Conservation (phyloP, 2,797 vertebrate genomes). For the Chrysocyon brachyurus region DNA sequence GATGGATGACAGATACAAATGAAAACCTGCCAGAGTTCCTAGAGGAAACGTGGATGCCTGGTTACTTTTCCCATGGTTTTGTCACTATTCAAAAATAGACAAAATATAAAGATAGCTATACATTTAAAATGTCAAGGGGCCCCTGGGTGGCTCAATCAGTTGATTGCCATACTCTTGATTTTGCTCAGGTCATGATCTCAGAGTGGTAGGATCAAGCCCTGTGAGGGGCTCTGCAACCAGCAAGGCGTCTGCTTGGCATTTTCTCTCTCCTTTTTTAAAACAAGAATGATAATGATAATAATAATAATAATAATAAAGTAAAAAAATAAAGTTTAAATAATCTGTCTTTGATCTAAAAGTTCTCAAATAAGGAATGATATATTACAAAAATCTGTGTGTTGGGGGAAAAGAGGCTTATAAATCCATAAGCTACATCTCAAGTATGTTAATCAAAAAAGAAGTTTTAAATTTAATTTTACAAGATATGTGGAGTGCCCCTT, state of each 20-base stretch:
- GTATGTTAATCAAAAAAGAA: neutral
- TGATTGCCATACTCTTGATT: neutral
- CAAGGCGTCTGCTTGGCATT: neutral
- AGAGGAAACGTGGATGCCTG: neutral
- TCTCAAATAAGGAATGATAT: neutral
- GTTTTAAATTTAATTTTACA: neutral
- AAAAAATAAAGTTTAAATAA: neutral
- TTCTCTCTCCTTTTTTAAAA: neutral
- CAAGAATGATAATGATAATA: neutral
- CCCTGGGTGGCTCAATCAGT: neutral
- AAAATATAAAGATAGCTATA: neutral
- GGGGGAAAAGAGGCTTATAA: fast-evolving
- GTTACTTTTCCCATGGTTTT: neutral
- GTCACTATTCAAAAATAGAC: neutral
- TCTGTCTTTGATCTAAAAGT: neutral
- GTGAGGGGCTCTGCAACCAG: neutral
- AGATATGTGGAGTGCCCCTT: neutral
- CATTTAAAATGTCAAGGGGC: neutral
- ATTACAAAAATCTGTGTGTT: neutral
- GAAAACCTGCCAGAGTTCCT: neutral
- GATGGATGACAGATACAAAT: neutral
- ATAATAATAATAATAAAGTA: neutral
- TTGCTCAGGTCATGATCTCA: neutral
- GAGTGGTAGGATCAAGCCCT: neutral
- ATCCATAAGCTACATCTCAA: neutral